phyloP scores from a whole-genome alignment of 2,797 vertebrate genomes.

The Mormyrops boulengeri region DNA sequence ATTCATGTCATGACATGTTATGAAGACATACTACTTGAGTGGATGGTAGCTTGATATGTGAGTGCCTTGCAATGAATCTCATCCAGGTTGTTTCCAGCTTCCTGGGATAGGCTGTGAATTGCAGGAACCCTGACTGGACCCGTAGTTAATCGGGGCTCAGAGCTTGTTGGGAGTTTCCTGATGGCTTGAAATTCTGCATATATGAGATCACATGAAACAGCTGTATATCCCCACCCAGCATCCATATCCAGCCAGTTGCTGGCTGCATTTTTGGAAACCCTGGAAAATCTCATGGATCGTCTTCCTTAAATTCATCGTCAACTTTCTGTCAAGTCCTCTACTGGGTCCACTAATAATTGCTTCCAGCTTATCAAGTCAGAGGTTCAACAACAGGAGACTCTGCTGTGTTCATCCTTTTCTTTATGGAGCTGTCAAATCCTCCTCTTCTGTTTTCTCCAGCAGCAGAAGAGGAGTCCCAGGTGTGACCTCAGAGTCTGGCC shows the following conservation, averaged over 20 bases:
- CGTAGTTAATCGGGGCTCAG: conserved; percentile 19
- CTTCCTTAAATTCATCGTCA: conserved; percentile 20
- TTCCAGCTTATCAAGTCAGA: background rate
- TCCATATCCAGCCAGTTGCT: conserved; percentile 24
- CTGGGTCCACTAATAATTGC: background rate
- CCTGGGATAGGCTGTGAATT: background rate
- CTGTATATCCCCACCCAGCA: conserved; percentile 40
- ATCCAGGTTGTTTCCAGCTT: background rate
- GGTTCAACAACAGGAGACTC: background rate
- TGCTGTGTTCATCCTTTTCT: background rate
- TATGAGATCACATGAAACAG: conserved; percentile 45
- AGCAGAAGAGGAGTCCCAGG: background rate
- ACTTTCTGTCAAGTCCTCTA: background rate
- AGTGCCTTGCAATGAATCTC: background rate
- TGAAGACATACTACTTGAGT: background rate
- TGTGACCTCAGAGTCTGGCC: conserved; percentile 8
- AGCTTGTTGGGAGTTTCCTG: conserved; percentile 29
- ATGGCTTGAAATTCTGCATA: conserved; percentile 32
- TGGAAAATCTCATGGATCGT: conserved; percentile 14
- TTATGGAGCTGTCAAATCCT: background rate
- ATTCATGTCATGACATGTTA: background rate
- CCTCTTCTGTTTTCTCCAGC: background rate
- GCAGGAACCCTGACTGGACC: background rate
- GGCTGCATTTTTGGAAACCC: conserved; percentile 21
- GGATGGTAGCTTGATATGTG: background rate